Conservation (phyloP, 1,140 invertebrate species). For the Drosophila repleta region DNA sequence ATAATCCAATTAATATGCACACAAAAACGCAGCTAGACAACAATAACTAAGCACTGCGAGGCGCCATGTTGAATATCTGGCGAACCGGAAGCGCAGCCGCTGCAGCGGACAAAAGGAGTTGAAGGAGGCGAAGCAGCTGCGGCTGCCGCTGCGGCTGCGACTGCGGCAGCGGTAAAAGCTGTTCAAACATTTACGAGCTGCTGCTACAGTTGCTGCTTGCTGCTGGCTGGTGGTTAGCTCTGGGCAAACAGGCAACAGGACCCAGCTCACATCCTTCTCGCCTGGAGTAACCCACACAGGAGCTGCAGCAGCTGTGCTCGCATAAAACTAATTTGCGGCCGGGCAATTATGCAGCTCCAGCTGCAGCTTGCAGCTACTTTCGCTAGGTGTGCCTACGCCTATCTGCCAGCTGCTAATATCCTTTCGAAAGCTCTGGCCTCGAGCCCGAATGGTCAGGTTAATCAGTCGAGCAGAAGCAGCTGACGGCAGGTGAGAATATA, state of each 20-base stretch:
- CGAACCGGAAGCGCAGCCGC: constrained; percentile 30
- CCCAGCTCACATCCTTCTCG: background rate
- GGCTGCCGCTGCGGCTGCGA: constrained; percentile 29
- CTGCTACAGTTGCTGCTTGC: background rate
- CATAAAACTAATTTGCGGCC: constrained; percentile 59
- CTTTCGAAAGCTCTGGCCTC: constrained; percentile 41
- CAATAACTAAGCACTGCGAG: constrained; percentile 22
- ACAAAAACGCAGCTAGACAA: constrained; percentile 68
- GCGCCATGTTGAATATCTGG: constrained; percentile 52
- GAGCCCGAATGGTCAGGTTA: background rate
- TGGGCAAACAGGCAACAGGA: constrained; percentile 14
- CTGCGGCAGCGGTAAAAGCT: constrained; percentile 38
- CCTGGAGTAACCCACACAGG: constrained; percentile 3
- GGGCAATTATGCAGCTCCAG: constrained; percentile 46
- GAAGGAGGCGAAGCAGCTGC: constrained; percentile 16
- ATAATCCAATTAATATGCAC: constrained; percentile 81
- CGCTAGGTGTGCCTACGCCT: background rate
- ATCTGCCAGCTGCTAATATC: constrained; percentile 55
- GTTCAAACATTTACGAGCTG: constrained; percentile 53
- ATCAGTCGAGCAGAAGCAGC: too few relatives aligned
- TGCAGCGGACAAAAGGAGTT: constrained; percentile 7
- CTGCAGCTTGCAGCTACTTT: background rate
- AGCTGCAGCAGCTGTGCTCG: constrained; percentile 5
- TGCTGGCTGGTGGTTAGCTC: constrained; percentile 5
- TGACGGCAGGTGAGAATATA: too few relatives aligned